These are phyloP conservation scores for Drosophila koepferae DNA, from an alignment of 2,888 invertebrate genomes.

Conservation along the genomic window DNA sequence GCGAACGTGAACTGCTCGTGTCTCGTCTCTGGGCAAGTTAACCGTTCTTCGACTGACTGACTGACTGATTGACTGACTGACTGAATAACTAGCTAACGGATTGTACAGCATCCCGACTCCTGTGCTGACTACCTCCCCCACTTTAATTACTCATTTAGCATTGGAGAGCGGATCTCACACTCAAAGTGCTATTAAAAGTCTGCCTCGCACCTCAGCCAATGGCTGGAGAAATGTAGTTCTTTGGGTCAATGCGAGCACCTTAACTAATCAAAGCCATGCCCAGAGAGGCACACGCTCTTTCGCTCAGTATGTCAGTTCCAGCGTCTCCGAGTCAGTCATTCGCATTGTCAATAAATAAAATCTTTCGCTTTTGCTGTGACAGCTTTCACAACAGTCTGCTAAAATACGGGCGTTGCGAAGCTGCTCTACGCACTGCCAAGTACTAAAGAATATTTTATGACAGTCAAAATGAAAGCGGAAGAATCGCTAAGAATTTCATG, in stretches of 20 bases:
- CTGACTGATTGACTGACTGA: conserved; percentile 10
- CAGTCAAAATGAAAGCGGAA: conserved; percentile 37
- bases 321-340: conserved; percentile 28
- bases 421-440: conserved; percentile 47
- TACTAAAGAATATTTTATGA: conserved; percentile 24
- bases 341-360: conserved; percentile 56
- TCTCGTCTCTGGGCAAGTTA: conserved; percentile 66
- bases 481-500: conserved; percentile 39
- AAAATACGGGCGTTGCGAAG: conserved; percentile 31
- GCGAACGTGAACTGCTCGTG: conserved; percentile 66
- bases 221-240: conserved; percentile 69
- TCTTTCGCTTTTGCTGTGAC: conserved; percentile 55
- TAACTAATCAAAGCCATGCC: conserved; percentile 64
- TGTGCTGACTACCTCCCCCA: conserved; percentile 35
- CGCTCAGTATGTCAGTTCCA: conserved; percentile 14
- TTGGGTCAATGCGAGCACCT: conserved; percentile 76
- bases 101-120: conserved; percentile 30
- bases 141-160: conserved; percentile 70
- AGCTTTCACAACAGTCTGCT: conserved; percentile 62
- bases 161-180: conserved; percentile 48
- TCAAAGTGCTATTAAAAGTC: conserved; percentile 45
- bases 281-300: conserved; percentile 32
- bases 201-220: conserved; percentile 28
- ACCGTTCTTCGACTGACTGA: conserved; percentile 56
- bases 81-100: conserved; percentile 25